Evolutionary conservation across 2,888 invertebrate genomes (phyloP).

Genomic region (Hyposoter dolosus): DNA sequence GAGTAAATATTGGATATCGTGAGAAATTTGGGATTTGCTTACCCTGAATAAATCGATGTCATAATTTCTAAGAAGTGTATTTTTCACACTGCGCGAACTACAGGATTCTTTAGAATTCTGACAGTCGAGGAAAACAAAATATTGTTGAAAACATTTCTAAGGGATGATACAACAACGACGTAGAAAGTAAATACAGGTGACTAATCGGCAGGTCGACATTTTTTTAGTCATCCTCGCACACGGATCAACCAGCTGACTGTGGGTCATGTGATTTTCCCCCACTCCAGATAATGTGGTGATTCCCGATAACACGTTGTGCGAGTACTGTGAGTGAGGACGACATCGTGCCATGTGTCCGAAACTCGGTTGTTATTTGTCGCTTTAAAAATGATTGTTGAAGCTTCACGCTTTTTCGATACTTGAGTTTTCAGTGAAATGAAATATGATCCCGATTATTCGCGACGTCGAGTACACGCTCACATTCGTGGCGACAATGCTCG

Average conservation of each 20-base stretch:
- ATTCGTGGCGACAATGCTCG: conserved; percentile 56
- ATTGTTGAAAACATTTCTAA: conserved; percentile 53
- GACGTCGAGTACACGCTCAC: conserved; percentile 56
- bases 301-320: background rate
- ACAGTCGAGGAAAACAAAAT: conserved; percentile 16
- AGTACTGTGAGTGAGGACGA: background rate
- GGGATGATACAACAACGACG: conserved; percentile 4
- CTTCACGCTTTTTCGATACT: background rate
- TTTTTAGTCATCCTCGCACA: conserved; percentile 6
- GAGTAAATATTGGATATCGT: background rate
- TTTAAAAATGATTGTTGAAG: background rate
- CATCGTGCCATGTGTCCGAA: background rate
- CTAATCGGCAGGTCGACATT: conserved; percentile 45
- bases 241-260: conserved; percentile 36
- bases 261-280: conserved; percentile 25
- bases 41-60: conserved; percentile 46
- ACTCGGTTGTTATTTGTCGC: conserved; percentile 1
- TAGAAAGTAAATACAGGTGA: conserved; percentile 20
- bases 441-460: conserved; percentile 52
- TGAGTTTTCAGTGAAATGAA: conserved; percentile 13
- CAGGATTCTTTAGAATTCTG: conserved; percentile 30
- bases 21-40: conserved; percentile 8
- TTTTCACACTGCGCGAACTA: background rate
- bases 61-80: conserved; percentile 22
- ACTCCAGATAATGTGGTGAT: background rate